These are phyloP conservation scores for Thecocarcelia acutangulata DNA, from an alignment of 2,888 invertebrate species.

Conservation along the genomic window DNA sequence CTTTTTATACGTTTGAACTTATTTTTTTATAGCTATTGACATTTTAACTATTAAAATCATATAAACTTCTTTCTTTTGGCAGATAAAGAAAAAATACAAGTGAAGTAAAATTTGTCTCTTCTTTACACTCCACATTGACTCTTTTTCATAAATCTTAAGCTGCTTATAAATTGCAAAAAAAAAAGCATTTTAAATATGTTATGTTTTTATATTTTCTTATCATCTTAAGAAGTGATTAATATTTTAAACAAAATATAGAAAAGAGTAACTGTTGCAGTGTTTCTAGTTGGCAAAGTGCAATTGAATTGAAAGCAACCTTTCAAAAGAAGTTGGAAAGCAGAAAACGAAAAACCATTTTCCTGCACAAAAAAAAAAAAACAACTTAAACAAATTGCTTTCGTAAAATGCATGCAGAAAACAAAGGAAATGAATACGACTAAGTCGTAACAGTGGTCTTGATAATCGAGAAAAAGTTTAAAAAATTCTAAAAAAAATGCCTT, in stretches of 20 bases:
- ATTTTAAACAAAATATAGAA: conserved; percentile 34
- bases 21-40: conserved; percentile 37
- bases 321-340: conserved; percentile 4
- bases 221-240: conserved; percentile 61
- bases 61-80: conserved; percentile 22
- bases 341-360: conserved; percentile 13
- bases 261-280: conserved; percentile 29
- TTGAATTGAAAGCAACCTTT: conserved; percentile 22
- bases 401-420: conserved; percentile 21
- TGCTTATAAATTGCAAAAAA: conserved; percentile 50
- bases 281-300: conserved; percentile 53
- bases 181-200: neutral
- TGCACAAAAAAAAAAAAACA: conserved; percentile 9
- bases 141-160: conserved; percentile 47
- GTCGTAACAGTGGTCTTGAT: neutral
- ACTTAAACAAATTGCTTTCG: conserved; percentile 42
- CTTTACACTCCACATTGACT: neutral
- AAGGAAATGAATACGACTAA: conserved; percentile 42
- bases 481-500: neutral
- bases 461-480: neutral
- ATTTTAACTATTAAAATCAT: conserved; percentile 30
- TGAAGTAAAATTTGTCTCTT: neutral
- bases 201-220: conserved; percentile 33
- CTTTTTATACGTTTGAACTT: neutral
- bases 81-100: conserved; percentile 24